phyloP scores from a whole-genome alignment of 2,888 invertebrate species.

The Agrotis clavis region DNA sequence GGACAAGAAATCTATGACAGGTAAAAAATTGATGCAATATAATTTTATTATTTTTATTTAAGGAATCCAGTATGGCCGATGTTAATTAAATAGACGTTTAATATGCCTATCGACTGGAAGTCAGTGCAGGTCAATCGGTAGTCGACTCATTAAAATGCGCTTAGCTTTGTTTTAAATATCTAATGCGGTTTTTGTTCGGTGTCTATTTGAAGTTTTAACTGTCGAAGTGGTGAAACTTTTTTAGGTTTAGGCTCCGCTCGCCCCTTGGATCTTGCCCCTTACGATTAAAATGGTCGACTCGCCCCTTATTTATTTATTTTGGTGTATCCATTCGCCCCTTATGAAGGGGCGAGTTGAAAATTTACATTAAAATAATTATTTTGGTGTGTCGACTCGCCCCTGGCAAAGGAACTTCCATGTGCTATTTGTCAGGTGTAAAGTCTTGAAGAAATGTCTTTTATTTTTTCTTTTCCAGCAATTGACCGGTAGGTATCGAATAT shows the following conservation, averaged over 20 bases:
- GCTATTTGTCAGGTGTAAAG: neutral
- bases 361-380: too few species aligned
- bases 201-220: slow-evolving; percentile 4
- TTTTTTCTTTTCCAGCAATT: too few species aligned
- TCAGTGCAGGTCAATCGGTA: slow-evolving; percentile 54
- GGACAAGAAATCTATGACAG: neutral
- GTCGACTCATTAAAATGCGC: slow-evolving; percentile 49
- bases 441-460: too few species aligned
- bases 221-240: too few species aligned
- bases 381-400: too few species aligned
- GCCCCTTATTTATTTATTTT: too few species aligned
- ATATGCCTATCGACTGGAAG: slow-evolving; percentile 50
- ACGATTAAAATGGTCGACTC: too few species aligned
- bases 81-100: slow-evolving; percentile 47
- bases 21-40: neutral
- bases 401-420: neutral
- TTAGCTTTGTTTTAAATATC: slow-evolving; percentile 43
- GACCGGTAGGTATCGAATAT: too few species aligned
- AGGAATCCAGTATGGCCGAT: slow-evolving; percentile 40
- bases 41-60: neutral
- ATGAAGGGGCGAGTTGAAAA: too few species aligned
- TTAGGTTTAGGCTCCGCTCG: too few species aligned
- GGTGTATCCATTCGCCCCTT: too few species aligned
- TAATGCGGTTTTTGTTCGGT: slow-evolving; percentile 16
- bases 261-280: too few species aligned